Evolutionary conservation across 2,888 invertebrate genomes (phyloP), one percentile per base, ranked within the genome.

Genomic region (Spilosoma lubricipeda): DNA sequence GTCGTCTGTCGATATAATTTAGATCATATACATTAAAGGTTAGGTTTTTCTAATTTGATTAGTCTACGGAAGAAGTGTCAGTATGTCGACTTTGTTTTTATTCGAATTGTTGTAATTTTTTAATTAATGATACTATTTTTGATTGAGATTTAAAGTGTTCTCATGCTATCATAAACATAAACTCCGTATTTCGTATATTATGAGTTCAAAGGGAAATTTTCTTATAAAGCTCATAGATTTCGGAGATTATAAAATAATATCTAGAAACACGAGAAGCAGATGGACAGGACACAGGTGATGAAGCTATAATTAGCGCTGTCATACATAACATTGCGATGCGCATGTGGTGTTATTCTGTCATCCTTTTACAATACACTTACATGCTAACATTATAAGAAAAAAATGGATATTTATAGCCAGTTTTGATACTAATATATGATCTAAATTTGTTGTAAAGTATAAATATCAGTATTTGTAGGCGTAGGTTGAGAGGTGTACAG

Each of bases 261-360:
- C 70, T 76, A 77, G 68, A 75, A 81, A 76, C 70, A 78, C 80
- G 72, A 78, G 79, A 77, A 72, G 71, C 73, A 67, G 69, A 74
- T 77, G 67, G 74, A 77, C 72, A 75, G 67, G 74, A 77, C 72
- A 75, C 3, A 3, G 77, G 70, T 75, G 77, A 78, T 77, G 74
- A 70, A 74, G 64, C 80, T 87, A 86, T 84, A 80, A 86, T 86
- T 85, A 86, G 70, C 70, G 73, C 80, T 78, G 79, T 83, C 80
- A 80, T 80, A 83, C 70, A 64, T 73, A 73, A 42, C 64, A 67
- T 75, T 70, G n/a, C n/a, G n/a, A n/a, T 72, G 74, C 64, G 72
- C 64, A 59, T 74, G 65, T 30, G 27, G 13, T 48, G 63, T 74
- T 63, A 59, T 52, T 74, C 52, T 48, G 65, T 45, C 67, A 48